These are phyloP conservation scores for Coranthus polyacanthus DNA, from an alignment of 2,797 vertebrate genomes.

Conservation along the genomic window DNA sequence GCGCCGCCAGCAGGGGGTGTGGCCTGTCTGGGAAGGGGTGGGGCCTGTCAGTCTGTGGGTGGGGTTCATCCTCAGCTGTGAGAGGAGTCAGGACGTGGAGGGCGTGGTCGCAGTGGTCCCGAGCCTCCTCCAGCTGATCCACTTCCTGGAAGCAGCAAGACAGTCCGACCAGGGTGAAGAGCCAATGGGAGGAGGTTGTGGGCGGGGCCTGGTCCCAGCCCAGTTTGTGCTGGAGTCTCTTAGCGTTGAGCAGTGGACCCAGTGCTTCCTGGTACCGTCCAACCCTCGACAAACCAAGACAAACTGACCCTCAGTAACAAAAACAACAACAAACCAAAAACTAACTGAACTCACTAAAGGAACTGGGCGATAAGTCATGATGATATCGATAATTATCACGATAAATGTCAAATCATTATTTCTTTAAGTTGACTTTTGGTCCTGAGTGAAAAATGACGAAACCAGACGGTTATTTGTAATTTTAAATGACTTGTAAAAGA, in stretches of 20 bases:
- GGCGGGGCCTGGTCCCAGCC: slow-evolving; percentile 74
- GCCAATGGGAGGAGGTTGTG: slow-evolving; percentile 72
- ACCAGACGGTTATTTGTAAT: too few relatives aligned
- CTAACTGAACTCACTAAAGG: too few relatives aligned
- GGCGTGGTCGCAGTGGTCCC: slow-evolving; percentile 89
- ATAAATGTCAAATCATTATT: too few relatives aligned
- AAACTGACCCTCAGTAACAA: slow-evolving; percentile 1
- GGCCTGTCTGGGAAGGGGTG: slow-evolving; percentile 19
- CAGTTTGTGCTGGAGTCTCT: slow-evolving; percentile 90
- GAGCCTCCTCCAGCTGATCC: slow-evolving; percentile 89
- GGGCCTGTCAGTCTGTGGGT: slow-evolving; percentile 36
- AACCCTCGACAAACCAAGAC: slow-evolving; percentile 69
- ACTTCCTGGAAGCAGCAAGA: slow-evolving; percentile 91
- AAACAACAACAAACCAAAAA: neutral
- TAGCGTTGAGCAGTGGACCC: slow-evolving; percentile 89
- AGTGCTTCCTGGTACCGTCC: slow-evolving; percentile 90
- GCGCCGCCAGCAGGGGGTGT: slow-evolving; percentile 88
- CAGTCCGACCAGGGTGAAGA: slow-evolving; percentile 91
- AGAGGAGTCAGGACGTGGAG: slow-evolving; percentile 83
- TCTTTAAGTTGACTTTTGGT: too few relatives aligned
- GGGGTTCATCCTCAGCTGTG: slow-evolving; percentile 9
- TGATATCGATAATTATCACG: too few relatives aligned
- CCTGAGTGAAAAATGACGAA: too few relatives aligned
- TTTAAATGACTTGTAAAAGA: too few relatives aligned
- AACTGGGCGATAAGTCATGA: too few relatives aligned